Percentiles rank a stretch among this genome's conserved stretches.
phyloP scores from a whole-genome alignment of 92 coral and sea anemone genomes.

The Phenganax stokvisi region DNA sequence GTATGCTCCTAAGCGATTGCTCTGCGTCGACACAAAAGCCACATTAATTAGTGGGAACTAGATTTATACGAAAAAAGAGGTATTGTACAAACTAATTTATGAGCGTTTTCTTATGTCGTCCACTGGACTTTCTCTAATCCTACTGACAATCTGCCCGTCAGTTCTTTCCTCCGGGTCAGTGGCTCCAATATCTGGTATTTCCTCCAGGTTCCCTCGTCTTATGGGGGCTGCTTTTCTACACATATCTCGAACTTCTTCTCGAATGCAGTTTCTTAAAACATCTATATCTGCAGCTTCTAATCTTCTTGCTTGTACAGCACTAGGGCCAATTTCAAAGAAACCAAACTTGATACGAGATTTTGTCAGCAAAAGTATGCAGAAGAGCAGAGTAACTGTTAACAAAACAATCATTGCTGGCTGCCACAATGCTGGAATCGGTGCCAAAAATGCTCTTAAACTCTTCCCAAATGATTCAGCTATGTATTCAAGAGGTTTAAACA shows the following conservation, averaged over 20 bases:
- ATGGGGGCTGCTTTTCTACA: neutral
- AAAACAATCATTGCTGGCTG: slow-evolving; percentile 80
- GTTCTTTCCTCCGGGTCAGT: slow-evolving; percentile 11
- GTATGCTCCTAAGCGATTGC: no score
- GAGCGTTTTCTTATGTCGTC: no score
- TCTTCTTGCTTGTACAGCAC: neutral
- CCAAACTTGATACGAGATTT: slow-evolving; percentile 34
- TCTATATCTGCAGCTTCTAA: neutral
- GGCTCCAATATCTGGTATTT: neutral
- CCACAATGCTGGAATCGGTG: slow-evolving; percentile 85
- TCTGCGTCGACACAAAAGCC: no score
- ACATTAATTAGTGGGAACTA: no score
- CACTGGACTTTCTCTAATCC: no score
- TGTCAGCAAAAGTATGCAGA: slow-evolving; percentile 54
- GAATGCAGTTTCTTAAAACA: slow-evolving; percentile 4
- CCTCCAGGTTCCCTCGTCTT: neutral
- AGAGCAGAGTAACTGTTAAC: slow-evolving; percentile 46
- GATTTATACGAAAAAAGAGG: no score
- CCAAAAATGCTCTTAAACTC: slow-evolving; percentile 81
- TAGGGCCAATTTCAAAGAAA: slow-evolving; percentile 30
- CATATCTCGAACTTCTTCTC: neutral
- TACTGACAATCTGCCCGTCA: no score
- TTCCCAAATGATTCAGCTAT: slow-evolving; percentile 85
- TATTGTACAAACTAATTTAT: no score
- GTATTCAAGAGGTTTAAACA: slow-evolving; percentile 75